phyloP scores from a whole-genome alignment of 1,140 invertebrate species.

The Geopemphigus sp. region DNA sequence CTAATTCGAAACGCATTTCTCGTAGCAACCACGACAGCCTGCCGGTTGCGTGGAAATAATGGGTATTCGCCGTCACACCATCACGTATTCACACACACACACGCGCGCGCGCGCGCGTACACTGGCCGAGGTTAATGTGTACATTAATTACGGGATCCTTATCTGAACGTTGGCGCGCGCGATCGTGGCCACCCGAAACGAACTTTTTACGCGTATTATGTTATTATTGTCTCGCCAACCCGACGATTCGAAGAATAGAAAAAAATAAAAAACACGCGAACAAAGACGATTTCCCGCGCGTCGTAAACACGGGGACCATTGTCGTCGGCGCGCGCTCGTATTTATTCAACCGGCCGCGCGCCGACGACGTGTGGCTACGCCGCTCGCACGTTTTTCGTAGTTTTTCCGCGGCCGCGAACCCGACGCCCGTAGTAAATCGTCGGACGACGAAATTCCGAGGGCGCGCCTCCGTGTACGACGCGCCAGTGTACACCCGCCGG shows the following conservation, averaged over 20 bases:
- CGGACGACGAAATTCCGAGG: background rate
- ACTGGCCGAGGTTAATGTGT: constrained; percentile 26
- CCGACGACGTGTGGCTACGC: background rate
- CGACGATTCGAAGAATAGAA: background rate
- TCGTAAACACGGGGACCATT: background rate
- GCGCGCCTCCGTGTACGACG: background rate
- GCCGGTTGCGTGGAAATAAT: constrained; percentile 12
- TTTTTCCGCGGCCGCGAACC: background rate
- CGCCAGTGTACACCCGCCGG: background rate
- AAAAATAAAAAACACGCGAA: background rate
- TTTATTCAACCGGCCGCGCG: no score
- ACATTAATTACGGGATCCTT: constrained; percentile 40
- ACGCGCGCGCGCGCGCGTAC: no score
- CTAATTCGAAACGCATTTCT: constrained; percentile 29
- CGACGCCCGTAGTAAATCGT: constrained; percentile 7
- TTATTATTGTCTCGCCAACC: background rate
- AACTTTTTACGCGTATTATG: background rate
- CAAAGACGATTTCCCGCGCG: background rate
- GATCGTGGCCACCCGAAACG: constrained; percentile 22
- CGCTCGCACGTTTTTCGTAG: background rate
- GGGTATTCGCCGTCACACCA: background rate
- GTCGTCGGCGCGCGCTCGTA: background rate
- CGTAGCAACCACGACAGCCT: background rate
- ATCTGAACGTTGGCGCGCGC: background rate
- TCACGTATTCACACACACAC: background rate